phyloP scores from a whole-genome alignment of 1,140 invertebrate species.

The Bombus consobrinus region DNA sequence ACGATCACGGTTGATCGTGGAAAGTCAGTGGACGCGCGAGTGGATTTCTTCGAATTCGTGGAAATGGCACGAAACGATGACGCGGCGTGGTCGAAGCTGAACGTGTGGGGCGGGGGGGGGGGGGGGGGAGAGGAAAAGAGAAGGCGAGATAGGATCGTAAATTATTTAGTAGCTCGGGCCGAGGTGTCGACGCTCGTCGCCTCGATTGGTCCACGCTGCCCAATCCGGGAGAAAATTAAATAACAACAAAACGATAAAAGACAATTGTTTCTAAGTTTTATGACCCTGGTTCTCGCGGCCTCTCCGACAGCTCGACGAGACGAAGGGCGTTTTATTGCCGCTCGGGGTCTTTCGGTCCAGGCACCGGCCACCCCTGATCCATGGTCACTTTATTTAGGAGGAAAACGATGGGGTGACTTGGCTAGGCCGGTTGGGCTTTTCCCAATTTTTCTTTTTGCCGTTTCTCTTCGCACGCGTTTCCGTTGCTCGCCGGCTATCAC shows the following conservation, averaged over 20 bases:
- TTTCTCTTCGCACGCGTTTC: neutral
- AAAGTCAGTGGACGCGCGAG: neutral
- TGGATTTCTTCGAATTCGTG: neutral
- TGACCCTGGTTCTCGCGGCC: constrained; percentile 63
- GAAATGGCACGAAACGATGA: constrained; percentile 30
- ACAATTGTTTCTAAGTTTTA: constrained; percentile 80
- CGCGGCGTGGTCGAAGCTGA: neutral
- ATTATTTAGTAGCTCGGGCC: constrained; percentile 78
- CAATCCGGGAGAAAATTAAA: constrained; percentile 75
- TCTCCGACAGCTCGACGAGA: constrained; percentile 64
- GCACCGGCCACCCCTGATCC: constrained; percentile 67
- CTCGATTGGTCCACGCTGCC: constrained; percentile 64
- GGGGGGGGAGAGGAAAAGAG: neutral
- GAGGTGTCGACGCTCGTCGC: constrained; percentile 61
- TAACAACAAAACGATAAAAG: constrained; percentile 80
- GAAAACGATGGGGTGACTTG: constrained; percentile 69
- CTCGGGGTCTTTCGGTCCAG: constrained; percentile 50
- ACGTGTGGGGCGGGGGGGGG: too few species aligned
- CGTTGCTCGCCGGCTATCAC: too few species aligned
- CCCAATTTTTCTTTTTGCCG: neutral
- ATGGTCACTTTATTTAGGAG: constrained; percentile 81
- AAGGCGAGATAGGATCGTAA: constrained; percentile 72
- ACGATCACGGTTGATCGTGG: neutral
- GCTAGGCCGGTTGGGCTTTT: constrained; percentile 31
- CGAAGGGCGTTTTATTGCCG: constrained; percentile 78